phyloP scores from a whole-genome alignment of 2,113 vertebrate species.

The Colinus virginianus region DNA sequence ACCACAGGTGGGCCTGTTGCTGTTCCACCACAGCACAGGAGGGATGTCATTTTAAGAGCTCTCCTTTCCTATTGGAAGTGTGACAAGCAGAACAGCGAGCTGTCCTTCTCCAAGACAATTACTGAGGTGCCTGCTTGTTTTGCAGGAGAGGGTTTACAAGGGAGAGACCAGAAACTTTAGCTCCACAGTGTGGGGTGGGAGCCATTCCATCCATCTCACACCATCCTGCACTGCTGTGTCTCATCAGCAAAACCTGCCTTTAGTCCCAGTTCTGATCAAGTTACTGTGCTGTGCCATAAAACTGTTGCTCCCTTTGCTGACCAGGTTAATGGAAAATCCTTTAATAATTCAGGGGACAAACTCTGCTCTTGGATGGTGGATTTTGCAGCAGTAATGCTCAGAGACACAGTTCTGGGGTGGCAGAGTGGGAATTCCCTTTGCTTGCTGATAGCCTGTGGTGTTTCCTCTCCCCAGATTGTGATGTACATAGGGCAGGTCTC shows the following conservation, averaged over 20 bases:
- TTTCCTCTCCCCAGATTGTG: slow-evolving; percentile 83
- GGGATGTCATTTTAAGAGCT: slow-evolving; percentile 40
- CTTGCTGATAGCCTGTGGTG: background rate
- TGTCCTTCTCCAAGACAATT: background rate
- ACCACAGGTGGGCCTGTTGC: background rate
- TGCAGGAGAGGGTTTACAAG: background rate
- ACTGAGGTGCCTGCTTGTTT: background rate
- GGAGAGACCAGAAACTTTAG: background rate
- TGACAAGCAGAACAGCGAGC: background rate
- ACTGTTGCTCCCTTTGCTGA: accelerated
- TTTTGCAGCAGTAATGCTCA: background rate
- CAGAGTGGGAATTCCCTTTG: background rate
- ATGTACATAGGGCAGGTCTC: slow-evolving; percentile 96
- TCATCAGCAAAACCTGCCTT: background rate
- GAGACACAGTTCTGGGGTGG: background rate
- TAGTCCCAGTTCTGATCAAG: background rate
- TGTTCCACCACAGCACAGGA: background rate
- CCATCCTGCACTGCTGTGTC: background rate
- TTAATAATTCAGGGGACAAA: slow-evolving; percentile 51
- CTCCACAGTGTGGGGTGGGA: background rate
- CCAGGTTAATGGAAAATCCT: background rate
- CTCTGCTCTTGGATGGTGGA: background rate
- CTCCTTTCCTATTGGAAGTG: background rate
- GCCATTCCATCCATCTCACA: background rate
- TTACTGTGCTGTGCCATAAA: background rate